Evolutionary conservation across 2,113 vertebrate species (phyloP), one percentile per base, ranked within the genome.

Genomic region (Sciurus niger): DNA sequence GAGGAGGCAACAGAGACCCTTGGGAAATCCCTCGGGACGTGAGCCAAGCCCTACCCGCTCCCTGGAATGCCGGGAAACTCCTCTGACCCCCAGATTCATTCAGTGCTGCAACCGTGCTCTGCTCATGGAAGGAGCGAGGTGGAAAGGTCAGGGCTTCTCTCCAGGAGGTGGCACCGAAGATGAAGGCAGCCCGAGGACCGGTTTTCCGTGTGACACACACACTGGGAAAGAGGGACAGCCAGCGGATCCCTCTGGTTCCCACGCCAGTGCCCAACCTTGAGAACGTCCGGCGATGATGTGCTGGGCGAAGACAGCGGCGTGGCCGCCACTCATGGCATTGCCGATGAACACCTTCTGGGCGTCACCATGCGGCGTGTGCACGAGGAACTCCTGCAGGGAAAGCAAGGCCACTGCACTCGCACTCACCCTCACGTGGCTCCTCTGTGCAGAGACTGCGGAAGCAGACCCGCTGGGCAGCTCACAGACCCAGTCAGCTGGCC

Each of bases 341-440:
- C 98, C 96, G 0, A 98, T 98, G 90, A 98, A 98, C 98, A 98
- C 98, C 94, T 99, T 98, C 94, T 98, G 87, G 1, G 98, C 97
- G 11, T 98, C 96, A 58, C 98, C 96, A 68, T 97, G 98, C 0
- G 97, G 98, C 0, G 96, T 98, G 93, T 98, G 60, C 12, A 98
- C 98, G 4, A 99, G 96, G 86, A 98, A 98, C 96, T 98, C 98
- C 98, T 98, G 32, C n/a, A 93, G 18, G 78, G 76, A 97, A 58
- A 92, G 18, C 40, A 80, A 22, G 77, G 53, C 0, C 6, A 60
- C 37, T n/a, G n/a, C n/a, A n/a, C n/a, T n/a, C n/a, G n/a, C 40
- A 4, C 40, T 40, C 4, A 40, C 40, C 40, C 40, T 40, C 40
- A 40, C 40, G 40, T 40, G 40, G 40, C 40, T 40, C 40, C 40